These are phyloP conservation scores for Synchiropus splendidus DNA, from an alignment of 2,113 vertebrate genomes.

Conservation along the genomic window DNA sequence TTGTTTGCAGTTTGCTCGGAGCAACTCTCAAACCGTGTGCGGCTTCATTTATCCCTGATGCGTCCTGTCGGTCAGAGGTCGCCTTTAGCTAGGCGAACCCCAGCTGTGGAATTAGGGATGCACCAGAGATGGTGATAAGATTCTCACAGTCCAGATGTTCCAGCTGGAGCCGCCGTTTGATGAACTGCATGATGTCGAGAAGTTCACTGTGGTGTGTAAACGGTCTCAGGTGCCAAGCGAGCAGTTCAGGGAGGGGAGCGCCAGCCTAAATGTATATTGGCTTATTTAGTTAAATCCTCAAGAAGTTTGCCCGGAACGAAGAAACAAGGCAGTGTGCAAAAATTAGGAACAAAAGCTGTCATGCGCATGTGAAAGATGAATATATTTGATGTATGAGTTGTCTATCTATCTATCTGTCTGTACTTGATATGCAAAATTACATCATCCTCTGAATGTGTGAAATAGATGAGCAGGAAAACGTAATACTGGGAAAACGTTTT, in stretches of 20 bases:
- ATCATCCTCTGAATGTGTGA: too few relatives aligned
- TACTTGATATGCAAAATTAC: too few relatives aligned
- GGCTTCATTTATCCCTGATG: slow-evolving; percentile 39
- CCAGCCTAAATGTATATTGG: slow-evolving; percentile 5
- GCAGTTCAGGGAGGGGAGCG: neutral
- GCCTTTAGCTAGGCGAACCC: slow-evolving; percentile 26
- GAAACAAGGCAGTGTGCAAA: too few relatives aligned
- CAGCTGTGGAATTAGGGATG: slow-evolving; percentile 48
- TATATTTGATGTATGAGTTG: too few relatives aligned
- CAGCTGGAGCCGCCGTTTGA: slow-evolving; percentile 30
- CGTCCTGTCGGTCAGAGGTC: slow-evolving; percentile 25
- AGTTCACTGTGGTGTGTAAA: slow-evolving; percentile 31
- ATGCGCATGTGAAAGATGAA: too few relatives aligned
- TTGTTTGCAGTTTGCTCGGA: slow-evolving; percentile 22
- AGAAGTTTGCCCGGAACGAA: too few relatives aligned
- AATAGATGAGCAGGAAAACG: too few relatives aligned
- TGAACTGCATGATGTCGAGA: slow-evolving; percentile 40
- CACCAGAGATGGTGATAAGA: slow-evolving; percentile 11
- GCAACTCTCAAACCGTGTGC: slow-evolving; percentile 27
- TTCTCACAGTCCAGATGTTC: slow-evolving; percentile 45
- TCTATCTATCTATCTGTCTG: too few relatives aligned
- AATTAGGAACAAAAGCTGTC: too few relatives aligned
- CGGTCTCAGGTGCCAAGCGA: slow-evolving; percentile 40
- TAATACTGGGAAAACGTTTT: too few relatives aligned
- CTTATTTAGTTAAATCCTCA: neutral